Evolutionary conservation across 2,888 invertebrate species (phyloP).

Genomic region (Megamerina dolium): DNA sequence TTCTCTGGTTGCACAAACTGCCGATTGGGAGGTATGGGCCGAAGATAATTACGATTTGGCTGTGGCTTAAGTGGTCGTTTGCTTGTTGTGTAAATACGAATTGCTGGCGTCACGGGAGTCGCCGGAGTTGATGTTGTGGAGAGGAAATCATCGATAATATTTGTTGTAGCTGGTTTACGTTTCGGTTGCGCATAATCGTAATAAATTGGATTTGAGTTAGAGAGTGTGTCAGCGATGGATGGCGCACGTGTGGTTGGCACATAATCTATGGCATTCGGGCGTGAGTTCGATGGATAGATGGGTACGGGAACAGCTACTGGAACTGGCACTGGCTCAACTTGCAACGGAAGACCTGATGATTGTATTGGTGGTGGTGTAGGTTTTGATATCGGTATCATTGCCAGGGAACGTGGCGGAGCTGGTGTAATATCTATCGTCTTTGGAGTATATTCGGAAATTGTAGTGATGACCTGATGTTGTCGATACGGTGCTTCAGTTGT

Average conservation of each 20-base stretch:
- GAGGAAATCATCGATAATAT: slow-evolving; percentile 34
- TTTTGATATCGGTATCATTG: slow-evolving; percentile 50
- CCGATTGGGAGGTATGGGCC: slow-evolving; percentile 23
- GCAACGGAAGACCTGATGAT: slow-evolving; percentile 19
- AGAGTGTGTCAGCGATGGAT: slow-evolving; percentile 28
- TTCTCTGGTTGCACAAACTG: slow-evolving; percentile 31
- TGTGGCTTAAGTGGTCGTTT: slow-evolving; percentile 33
- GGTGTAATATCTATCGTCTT: slow-evolving; percentile 47
- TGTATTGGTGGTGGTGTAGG: slow-evolving; percentile 52
- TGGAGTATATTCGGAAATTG: slow-evolving; percentile 32
- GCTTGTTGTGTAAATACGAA: slow-evolving; percentile 26
- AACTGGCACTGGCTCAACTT: slow-evolving; percentile 34
- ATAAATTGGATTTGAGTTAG: slow-evolving; percentile 47
- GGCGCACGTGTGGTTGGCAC: slow-evolving; percentile 37
- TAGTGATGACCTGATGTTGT: slow-evolving; percentile 34
- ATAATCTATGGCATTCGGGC: slow-evolving; percentile 34
- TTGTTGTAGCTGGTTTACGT: slow-evolving; percentile 35
- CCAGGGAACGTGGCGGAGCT: slow-evolving; percentile 50
- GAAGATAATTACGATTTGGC: slow-evolving; percentile 21
- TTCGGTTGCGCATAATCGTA: slow-evolving; percentile 49
- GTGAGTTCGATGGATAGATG: slow-evolving; percentile 34
- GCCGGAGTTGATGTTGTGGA: slow-evolving; percentile 27
- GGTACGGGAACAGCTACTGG: slow-evolving; percentile 41
- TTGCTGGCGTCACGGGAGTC: slow-evolving; percentile 22
- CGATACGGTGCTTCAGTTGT: slow-evolving; percentile 24